Evolutionary conservation across 2,888 invertebrate species (phyloP).

Genomic region (Keiferia lycopersicella): DNA sequence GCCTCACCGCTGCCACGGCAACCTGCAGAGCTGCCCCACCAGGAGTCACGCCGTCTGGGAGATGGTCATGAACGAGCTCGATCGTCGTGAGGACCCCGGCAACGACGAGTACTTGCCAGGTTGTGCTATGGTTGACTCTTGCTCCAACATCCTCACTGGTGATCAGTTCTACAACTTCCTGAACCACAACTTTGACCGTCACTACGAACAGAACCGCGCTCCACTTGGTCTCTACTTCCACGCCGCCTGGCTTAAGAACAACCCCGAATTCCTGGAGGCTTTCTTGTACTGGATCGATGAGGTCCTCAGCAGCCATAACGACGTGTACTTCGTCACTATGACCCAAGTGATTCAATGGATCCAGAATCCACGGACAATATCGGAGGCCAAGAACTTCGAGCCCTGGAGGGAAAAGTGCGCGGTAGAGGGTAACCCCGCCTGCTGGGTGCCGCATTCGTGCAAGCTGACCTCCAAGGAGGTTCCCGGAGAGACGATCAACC

Average conservation of each 20-base stretch:
- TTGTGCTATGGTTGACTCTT: conserved; percentile 97
- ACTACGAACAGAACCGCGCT: conserved; percentile 94
- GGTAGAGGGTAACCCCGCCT: conserved; percentile 91
- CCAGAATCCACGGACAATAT: conserved; percentile 92
- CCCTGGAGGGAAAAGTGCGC: conserved; percentile 97
- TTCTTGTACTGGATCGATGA: conserved; percentile 97
- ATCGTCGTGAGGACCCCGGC: conserved; percentile 93
- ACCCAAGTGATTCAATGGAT: conserved; percentile 98
- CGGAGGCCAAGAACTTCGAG: conserved; percentile 94
- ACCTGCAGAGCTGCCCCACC: conserved; percentile 94
- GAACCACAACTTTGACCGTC: conserved; percentile 95
- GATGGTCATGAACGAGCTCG: conserved; percentile 97
- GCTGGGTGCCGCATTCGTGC: conserved; percentile 95
- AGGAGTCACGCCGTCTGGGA: conserved; percentile 97
- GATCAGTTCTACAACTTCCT: conserved; percentile 97
- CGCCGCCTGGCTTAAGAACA: conserved; percentile 96
- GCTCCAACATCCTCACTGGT: conserved; percentile 94
- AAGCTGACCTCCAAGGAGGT: conserved; percentile 96
- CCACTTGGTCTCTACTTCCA: conserved; percentile 96
- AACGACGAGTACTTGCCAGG: conserved; percentile 95
- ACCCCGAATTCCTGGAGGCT: conserved; percentile 94
- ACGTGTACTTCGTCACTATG: conserved; percentile 97
- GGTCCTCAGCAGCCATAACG: conserved; percentile 90
- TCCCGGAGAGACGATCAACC: conserved; percentile 95
- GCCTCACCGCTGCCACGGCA: conserved; percentile 96